A percentile compares a stretch with the other conserved stretches of the same genome.
These are phyloP conservation scores for Anarsia innoxiella DNA, from an alignment of 2,888 invertebrate species.

Conservation along the genomic window DNA sequence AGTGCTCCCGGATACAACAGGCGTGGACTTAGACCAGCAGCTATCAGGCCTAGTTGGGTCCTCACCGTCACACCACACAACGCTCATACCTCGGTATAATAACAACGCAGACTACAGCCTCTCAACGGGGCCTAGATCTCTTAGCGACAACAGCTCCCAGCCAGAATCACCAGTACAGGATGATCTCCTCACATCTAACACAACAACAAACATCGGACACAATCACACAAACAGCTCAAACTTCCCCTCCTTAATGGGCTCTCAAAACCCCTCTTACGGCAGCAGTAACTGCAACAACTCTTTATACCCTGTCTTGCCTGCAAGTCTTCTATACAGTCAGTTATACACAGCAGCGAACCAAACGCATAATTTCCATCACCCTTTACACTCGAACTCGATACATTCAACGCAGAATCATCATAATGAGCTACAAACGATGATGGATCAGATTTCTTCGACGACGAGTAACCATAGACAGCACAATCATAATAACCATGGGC, in stretches of 20 bases:
- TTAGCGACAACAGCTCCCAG: constrained; percentile 88
- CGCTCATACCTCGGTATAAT: constrained; percentile 81
- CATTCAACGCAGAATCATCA: constrained; percentile 79
- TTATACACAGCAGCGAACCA: constrained; percentile 87
- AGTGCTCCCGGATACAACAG: constrained; percentile 88
- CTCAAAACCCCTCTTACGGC: constrained; percentile 76
- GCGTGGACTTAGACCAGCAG: constrained; percentile 83
- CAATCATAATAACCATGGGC: constrained; percentile 55
- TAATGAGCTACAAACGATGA: constrained; percentile 83
- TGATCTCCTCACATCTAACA: constrained; percentile 80
- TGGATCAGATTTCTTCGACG: constrained; percentile 83
- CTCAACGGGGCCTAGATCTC: constrained; percentile 81
- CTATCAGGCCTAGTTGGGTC: constrained; percentile 78
- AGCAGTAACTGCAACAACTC: constrained; percentile 82
- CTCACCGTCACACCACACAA: constrained; percentile 71
- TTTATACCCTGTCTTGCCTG: constrained; percentile 85
- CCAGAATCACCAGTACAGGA: constrained; percentile 90
- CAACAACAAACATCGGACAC: constrained; percentile 74
- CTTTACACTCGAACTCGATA: constrained; percentile 78
- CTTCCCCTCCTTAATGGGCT: constrained; percentile 78
- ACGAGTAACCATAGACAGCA: constrained; percentile 74
- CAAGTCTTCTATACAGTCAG: constrained; percentile 88
- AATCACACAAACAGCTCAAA: constrained; percentile 77
- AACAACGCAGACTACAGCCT: constrained; percentile 80
- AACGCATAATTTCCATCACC: constrained; percentile 80